Conservation (phyloP, 2,888 invertebrate genomes). For the Cybosia mesomella region DNA sequence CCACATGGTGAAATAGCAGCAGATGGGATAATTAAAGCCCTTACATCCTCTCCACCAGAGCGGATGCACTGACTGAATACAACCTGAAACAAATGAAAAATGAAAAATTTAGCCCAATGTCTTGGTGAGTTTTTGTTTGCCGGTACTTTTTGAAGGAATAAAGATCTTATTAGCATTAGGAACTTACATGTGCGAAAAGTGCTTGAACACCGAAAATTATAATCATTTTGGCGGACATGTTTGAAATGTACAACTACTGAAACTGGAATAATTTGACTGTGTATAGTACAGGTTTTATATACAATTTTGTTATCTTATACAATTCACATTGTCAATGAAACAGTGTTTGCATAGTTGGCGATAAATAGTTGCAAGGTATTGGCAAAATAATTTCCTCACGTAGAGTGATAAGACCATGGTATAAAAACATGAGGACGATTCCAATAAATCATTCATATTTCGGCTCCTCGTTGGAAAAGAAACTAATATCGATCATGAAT, state of each 20-base stretch:
- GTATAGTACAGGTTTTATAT: too few species aligned
- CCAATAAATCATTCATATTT: slow-evolving; percentile 9
- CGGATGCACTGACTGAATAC: neutral
- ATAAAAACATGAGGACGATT: neutral
- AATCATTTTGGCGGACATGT: too few species aligned
- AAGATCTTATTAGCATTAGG: too few species aligned
- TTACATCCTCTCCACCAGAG: neutral
- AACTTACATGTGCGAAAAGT: too few species aligned
- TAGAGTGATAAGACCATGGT: neutral
- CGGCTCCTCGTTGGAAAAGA: slow-evolving; percentile 13
- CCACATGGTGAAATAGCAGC: neutral
- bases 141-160: too few species aligned
- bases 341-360: too few species aligned
- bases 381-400: neutral
- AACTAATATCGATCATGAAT: slow-evolving; percentile 30
- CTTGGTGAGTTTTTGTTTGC: too few species aligned
- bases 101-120: neutral
- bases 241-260: too few species aligned
- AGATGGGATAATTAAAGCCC: neutral
- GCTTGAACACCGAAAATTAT: too few species aligned
- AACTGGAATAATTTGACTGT: too few species aligned
- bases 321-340: too few species aligned
- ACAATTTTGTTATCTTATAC: too few species aligned
- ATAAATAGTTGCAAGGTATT: neutral
- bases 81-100: neutral